These are phyloP conservation scores for Zootoca vivipara DNA, from an alignment of 2,113 vertebrate species.

Conservation along the genomic window DNA sequence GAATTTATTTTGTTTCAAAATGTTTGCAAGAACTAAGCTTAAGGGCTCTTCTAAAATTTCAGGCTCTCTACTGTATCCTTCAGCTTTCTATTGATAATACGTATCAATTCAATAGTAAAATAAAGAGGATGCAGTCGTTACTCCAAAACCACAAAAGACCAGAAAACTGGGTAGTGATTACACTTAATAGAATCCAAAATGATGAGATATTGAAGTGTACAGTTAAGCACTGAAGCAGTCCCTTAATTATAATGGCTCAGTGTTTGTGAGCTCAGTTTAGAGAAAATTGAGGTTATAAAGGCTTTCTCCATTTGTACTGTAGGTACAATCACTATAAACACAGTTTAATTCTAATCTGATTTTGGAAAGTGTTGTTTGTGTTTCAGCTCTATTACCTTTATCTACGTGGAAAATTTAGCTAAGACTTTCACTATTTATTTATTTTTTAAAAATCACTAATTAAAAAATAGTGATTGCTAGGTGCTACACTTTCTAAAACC, in stretches of 20 bases:
- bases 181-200: slow-evolving; percentile 21
- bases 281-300: slow-evolving; percentile 17
- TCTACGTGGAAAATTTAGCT: neutral
- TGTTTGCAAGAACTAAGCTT: neutral
- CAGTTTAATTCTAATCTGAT: neutral
- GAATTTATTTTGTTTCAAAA: neutral
- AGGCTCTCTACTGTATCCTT: neutral
- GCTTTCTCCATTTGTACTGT: slow-evolving; percentile 17
- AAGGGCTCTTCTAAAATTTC: neutral
- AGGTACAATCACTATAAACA: slow-evolving; percentile 9
- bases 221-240: slow-evolving; percentile 24
- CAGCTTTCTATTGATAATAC: neutral
- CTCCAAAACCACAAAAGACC: slow-evolving; percentile 25
- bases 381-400: neutral
- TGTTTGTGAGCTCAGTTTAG: slow-evolving; percentile 4
- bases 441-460: neutral
- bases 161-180: slow-evolving; percentile 27
- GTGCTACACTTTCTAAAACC: neutral
- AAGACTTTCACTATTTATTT: neutral
- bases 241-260: slow-evolving; percentile 24
- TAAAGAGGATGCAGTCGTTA: slow-evolving; percentile 1
- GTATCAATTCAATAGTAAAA: slow-evolving; percentile 7
- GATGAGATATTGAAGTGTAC: slow-evolving; percentile 23
- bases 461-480: neutral
- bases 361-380: neutral